phyloP scores from a whole-genome alignment of 2,113 vertebrate species.

The Cottus gobio region DNA sequence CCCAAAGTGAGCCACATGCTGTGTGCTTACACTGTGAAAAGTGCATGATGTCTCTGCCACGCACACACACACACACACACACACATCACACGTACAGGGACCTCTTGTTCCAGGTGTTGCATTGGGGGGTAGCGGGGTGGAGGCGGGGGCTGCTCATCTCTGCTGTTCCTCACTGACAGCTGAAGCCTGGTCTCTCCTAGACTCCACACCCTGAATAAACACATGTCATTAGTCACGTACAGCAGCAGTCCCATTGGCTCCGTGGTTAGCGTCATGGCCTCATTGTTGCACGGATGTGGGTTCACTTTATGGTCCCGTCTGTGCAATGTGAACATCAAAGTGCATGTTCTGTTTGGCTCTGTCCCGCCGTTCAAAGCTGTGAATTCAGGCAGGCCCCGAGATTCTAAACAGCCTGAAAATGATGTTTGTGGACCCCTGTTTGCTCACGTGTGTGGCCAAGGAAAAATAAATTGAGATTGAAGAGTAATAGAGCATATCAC shows the following conservation, averaged over 20 bases:
- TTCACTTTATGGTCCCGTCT: not conserved
- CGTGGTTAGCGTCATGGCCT: not conserved
- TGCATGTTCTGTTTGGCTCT: not conserved
- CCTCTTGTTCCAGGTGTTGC: slow-evolving; percentile 62
- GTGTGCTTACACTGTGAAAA: not conserved
- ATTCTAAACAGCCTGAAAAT: not conserved
- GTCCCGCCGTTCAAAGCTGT: not conserved
- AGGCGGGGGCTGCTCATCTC: slow-evolving; percentile 55
- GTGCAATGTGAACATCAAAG: not conserved
- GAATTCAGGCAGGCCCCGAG: not conserved
- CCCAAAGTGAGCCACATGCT: not conserved
- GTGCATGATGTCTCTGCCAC: not conserved
- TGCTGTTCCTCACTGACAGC: slow-evolving; percentile 67
- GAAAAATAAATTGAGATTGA: not conserved
- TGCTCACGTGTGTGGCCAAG: not conserved
- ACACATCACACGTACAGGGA: slow-evolving; percentile 4
- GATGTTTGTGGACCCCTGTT: not conserved
- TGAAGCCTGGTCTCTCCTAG: slow-evolving; percentile 77
- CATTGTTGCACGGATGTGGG: not conserved
- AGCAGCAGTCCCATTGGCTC: not conserved
- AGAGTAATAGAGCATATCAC: not conserved
- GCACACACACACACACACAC: slow-evolving; percentile 14
- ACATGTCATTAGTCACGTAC: not conserved
- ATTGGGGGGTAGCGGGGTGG: slow-evolving; percentile 46
- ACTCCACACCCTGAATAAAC: slow-evolving; percentile 76